Base-by-base conservation (phyloP, 1,140 invertebrate species). In the Hyphantria cunea region DNA sequence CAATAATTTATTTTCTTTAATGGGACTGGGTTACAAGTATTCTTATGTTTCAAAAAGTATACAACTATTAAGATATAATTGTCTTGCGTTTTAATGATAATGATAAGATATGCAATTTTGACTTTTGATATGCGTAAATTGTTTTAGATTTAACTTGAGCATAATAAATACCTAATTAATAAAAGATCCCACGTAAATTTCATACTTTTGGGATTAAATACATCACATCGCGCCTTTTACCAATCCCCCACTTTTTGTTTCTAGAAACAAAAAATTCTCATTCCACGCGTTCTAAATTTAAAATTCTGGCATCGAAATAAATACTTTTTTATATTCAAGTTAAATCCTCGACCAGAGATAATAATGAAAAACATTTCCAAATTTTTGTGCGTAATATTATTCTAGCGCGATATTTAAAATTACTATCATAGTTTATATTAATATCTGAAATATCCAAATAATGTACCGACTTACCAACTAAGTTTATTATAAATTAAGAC, bases 351-450 rank as follows among this genome's bases (percentile, higher is more conserved):
- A 34, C 13, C 39, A 58, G 32, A 50, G 34, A 32, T 60, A 62
- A 69, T 64, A 53, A 72, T 70, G 61, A 67, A 76, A 81, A 74
- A 39, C 48, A 14, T 75, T 73, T 82, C 71, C 75, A 78, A 78
- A 82, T 47, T 62, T 76, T 82, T 82, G 79, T 82, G 77, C 79
- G 79, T 74, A 67, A 67, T 75, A 66, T 53, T 63, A 66, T 66
- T 63, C 67, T 79, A 74, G 70, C 69, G 62, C 68, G 59, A 51
- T 58, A 76, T 59, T 70, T 55, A 73, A 68, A 68, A 68, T 64
- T 58, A 15, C 54, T 56, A 25, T 60, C 42, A 60, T 33, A 59
- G 17, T 12, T 14, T 48, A 49, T 48, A 58, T 33, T 41, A 58
- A 25, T 58, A 37, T 48, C 17, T 33, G 34, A 58, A 58, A 48